A percentile compares a stretch with the other conserved stretches of the same genome.
phyloP scores from a whole-genome alignment of 2,888 invertebrate genomes.

The Peribatodes rhomboidaria region DNA sequence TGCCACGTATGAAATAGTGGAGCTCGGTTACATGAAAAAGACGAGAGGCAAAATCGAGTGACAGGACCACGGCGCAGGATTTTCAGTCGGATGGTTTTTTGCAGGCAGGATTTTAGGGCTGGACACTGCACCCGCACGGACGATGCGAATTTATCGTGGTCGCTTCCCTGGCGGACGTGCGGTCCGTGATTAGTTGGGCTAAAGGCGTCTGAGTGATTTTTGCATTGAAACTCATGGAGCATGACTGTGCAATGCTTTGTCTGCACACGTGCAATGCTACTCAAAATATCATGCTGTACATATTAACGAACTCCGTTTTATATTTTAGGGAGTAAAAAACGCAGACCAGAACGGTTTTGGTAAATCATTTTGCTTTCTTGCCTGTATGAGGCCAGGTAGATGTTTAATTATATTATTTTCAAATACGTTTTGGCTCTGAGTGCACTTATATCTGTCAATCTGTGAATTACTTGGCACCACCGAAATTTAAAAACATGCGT shows the following conservation, averaged over 20 bases:
- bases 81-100: conserved; percentile 83
- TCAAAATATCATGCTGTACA: neutral
- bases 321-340: too few relatives aligned
- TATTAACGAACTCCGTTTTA: too few relatives aligned
- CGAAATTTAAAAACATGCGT: too few relatives aligned
- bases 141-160: conserved; percentile 79
- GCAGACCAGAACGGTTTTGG: too few relatives aligned
- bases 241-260: conserved; percentile 2
- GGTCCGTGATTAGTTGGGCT: conserved; percentile 76
- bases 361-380: too few relatives aligned
- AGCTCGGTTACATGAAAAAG: conserved; percentile 86
- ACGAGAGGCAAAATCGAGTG: conserved; percentile 85
- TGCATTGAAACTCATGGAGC: conserved; percentile 44
- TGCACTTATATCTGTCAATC: too few relatives aligned
- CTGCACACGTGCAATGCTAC: neutral
- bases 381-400: too few relatives aligned
- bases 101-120: conserved; percentile 75
- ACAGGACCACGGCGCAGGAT: conserved; percentile 82
- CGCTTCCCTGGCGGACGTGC: conserved; percentile 67
- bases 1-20: conserved; percentile 85
- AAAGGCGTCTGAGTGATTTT: conserved; percentile 65
- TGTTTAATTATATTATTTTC: too few relatives aligned
- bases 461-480: too few relatives aligned
- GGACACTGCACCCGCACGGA: conserved; percentile 71
- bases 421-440: too few relatives aligned